Evolutionary conservation across 2,888 invertebrate genomes (phyloP), one percentile per base, ranked within the genome.

Genomic region (Cancer borealis): DNA sequence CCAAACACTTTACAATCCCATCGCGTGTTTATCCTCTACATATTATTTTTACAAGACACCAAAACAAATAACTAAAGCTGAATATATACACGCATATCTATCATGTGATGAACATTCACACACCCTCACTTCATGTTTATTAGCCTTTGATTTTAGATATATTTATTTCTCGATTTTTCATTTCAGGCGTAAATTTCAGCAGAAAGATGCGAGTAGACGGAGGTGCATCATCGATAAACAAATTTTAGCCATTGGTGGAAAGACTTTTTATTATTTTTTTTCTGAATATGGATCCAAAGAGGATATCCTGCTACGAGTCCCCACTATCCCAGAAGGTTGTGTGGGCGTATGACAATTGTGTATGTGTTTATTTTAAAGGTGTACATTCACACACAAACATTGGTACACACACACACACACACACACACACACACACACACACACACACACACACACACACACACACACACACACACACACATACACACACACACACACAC

Each of bases 81-180:
- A 39, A 39, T 84, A 39, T 84, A 39, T 60, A 60, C 39, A 17
- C 39, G 39, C 17, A 84, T 26, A 39, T 84, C 84, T 17, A 17
- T 10, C 30, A 84, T 84, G 84, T 2, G 39, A 30, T 84, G 39
- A 84, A 39, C 14, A 39, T 4, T 39, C 17, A 30, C 39, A 39
- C 84, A 39, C 84, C 84, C 84, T 39, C 39, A 84, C 84, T 3
- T 0, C 4, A 84, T 39, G 17, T 84, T 84, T 84, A 84, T 39
- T 84, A 12, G 1, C 30, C 84, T 84, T 12, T 84, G 84, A 84
- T 39, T 79, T 84, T 39, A 10, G n/a, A n/a, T 84, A 17, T 84
- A 84, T 84, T 84, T 84, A 84, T 84, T 84, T 84, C 12, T 26
- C 84, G 30, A 84, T 84, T 84, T 39, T 39, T 84, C 84, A 84